Evolutionary conservation across 1,140 invertebrate species (phyloP).

Genomic region (Pissodes strobi): DNA sequence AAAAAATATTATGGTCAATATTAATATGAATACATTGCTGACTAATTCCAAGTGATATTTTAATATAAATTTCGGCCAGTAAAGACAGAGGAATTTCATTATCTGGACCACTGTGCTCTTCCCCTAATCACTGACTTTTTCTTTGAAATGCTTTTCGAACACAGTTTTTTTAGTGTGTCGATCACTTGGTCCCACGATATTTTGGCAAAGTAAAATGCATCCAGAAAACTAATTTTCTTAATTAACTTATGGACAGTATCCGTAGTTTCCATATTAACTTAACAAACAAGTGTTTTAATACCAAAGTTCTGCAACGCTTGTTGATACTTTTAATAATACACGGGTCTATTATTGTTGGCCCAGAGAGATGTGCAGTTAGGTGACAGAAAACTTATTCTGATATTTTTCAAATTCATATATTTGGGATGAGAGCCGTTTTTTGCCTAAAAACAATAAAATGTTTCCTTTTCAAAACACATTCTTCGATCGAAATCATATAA

Average conservation of each 20-base stretch:
- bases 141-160: too few species aligned
- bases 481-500: constrained; percentile 48
- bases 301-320: background rate
- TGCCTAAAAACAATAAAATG: constrained; percentile 48
- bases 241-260: too few species aligned
- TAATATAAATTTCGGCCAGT: background rate
- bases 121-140: too few species aligned
- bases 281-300: background rate
- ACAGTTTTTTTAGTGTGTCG: background rate
- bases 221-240: background rate
- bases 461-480: too few species aligned
- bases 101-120: too few species aligned
- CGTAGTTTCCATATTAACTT: background rate
- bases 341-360: too few species aligned
- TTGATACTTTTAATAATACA: too few species aligned
- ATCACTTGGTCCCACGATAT: background rate
- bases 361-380: background rate
- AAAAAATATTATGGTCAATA: background rate
- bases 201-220: background rate
- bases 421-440: constrained; percentile 24
- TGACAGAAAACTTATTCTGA: background rate
- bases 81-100: background rate
- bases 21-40: background rate
- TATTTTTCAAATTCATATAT: constrained; percentile 15
- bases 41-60: background rate